Conservation (phyloP, 2,113 vertebrate genomes). For the Polyodon spathula region DNA sequence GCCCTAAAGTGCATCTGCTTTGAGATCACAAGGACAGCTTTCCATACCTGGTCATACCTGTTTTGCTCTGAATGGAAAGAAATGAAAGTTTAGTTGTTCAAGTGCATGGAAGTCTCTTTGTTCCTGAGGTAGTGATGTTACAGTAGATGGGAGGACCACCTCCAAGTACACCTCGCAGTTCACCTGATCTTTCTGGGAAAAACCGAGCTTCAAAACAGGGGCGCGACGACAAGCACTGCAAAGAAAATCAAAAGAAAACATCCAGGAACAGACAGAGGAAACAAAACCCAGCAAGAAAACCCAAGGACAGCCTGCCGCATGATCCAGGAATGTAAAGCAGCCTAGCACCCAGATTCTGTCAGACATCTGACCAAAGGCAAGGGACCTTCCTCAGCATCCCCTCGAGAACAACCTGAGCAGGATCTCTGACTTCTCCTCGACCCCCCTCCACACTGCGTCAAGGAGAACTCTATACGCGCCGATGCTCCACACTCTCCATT, state of each 20-base stretch:
- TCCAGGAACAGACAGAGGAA: no score
- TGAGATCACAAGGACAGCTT: constrained; percentile 22
- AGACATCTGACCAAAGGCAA: no score
- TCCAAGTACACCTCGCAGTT: constrained; percentile 23
- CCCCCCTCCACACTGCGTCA: no score
- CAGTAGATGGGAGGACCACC: constrained; percentile 14
- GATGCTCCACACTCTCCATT: no score
- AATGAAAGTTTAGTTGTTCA: constrained; percentile 19
- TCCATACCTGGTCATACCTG: constrained; percentile 47
- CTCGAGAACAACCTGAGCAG: no score
- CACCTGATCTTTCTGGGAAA: constrained; percentile 36
- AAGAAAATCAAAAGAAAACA: constrained; percentile 5
- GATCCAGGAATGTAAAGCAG: no score
- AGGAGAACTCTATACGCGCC: no score
- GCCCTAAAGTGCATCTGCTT: constrained; percentile 17
- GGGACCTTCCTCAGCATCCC: no score
- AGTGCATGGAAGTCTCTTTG: constrained; percentile 22
- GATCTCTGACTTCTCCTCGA: no score
- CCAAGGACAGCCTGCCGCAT: no score
- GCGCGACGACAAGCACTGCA: background rate
- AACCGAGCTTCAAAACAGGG: constrained; percentile 3
- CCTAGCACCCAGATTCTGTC: no score
- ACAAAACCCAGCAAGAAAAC: no score
- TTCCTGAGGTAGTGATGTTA: constrained; percentile 22
- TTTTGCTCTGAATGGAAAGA: constrained; percentile 48